These are phyloP conservation scores for Stercorarius parasiticus DNA, from an alignment of 2,113 vertebrate species.

Conservation along the genomic window DNA sequence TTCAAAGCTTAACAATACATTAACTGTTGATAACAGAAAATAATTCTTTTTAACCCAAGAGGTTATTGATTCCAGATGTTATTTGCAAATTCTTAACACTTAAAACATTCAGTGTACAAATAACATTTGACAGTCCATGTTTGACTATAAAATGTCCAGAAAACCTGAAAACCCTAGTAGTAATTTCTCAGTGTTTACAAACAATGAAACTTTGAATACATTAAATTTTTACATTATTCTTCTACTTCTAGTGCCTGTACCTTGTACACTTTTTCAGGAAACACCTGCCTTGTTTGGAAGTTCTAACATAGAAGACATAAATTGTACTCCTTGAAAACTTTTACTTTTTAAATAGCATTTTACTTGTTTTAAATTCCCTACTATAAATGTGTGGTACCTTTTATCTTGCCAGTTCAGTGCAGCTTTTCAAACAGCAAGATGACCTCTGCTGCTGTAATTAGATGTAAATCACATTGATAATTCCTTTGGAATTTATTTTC, in stretches of 20 bases:
- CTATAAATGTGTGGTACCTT: neutral
- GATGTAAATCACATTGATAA: constrained; percentile 1
- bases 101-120: neutral
- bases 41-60: neutral
- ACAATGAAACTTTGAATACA: neutral
- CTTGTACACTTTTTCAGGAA: neutral
- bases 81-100: neutral
- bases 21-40: neutral
- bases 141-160: neutral
- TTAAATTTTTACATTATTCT: neutral
- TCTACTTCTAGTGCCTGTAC: neutral
- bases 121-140: neutral
- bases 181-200: constrained; percentile 19
- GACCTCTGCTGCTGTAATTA: constrained; percentile 6
- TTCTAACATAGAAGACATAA: neutral
- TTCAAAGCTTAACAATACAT: constrained; percentile 13
- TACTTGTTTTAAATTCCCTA: neutral
- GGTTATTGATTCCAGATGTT: constrained; percentile 40
- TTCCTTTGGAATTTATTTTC: constrained; percentile 12
- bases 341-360: neutral
- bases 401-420: neutral
- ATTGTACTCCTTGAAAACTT: neutral
- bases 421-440: neutral
- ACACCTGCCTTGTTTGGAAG: neutral
- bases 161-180: neutral